Conservation (phyloP, 1,140 invertebrate species). For the Dryas iulia region DNA sequence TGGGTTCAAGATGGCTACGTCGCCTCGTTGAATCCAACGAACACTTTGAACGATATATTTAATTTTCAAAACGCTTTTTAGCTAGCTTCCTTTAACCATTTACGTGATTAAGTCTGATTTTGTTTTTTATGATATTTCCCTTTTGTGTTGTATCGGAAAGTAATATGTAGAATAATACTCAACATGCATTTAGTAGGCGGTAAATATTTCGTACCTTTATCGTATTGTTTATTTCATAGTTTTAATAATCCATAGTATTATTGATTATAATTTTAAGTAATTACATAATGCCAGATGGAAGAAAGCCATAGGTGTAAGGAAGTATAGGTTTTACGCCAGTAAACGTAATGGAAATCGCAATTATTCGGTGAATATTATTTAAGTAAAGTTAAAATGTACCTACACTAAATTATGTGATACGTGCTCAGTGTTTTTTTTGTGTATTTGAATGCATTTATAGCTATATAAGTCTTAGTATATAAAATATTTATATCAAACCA, state of each 20-base stretch:
- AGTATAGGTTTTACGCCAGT: neutral
- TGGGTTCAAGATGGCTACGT: conserved; percentile 62
- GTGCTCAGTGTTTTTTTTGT: conserved; percentile 58
- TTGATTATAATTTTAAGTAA: conserved; percentile 25
- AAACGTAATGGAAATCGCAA: neutral
- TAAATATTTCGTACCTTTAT: conserved; percentile 28
- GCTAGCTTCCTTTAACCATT: conserved; percentile 47
- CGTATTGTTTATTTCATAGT: conserved; percentile 22
- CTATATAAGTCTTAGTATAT: conserved; percentile 50
- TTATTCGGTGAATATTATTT: neutral
- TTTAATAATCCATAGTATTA: conserved; percentile 29
- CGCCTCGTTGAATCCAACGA: conserved; percentile 71
- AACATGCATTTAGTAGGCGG: conserved; percentile 38
- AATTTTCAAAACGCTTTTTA: conserved; percentile 49
- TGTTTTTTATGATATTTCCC: neutral
- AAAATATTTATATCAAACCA: conserved; percentile 68
- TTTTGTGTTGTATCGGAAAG: conserved; percentile 15
- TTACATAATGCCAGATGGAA: conserved; percentile 23
- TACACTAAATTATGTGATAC: conserved; percentile 75
- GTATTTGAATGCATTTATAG: conserved; percentile 74
- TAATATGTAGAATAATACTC: conserved; percentile 32
- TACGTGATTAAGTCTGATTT: conserved; percentile 36
- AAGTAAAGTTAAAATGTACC: conserved; percentile 8
- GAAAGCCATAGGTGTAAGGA: conserved; percentile 30
- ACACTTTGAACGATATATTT: conserved; percentile 52